phyloP scores from a whole-genome alignment of 2,113 vertebrate genomes.

The Clarias gariepinus region DNA sequence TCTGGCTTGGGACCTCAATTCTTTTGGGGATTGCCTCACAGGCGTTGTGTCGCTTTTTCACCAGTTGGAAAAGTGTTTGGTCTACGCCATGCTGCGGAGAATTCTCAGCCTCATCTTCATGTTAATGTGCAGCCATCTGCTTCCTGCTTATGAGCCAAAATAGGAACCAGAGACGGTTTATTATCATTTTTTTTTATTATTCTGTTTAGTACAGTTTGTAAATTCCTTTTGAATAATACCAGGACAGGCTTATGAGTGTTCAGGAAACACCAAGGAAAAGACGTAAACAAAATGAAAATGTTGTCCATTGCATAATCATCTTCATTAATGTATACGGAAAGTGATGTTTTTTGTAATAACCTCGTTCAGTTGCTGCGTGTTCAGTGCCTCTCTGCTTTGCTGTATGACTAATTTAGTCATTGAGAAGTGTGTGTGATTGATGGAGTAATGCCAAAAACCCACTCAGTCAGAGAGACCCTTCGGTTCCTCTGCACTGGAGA shows the following conservation, averaged over 20 bases:
- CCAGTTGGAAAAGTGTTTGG: conserved; percentile 11
- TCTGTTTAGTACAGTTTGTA: neutral
- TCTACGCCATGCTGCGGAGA: neutral
- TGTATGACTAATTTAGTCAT: neutral
- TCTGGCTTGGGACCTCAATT: neutral
- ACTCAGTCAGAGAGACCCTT: neutral
- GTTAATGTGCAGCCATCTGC: conserved; percentile 20
- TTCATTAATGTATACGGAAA: neutral
- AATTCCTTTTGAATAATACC: neutral
- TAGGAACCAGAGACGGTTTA: neutral
- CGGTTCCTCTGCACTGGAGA: neutral
- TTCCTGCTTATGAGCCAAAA: conserved; percentile 3
- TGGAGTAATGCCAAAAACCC: neutral
- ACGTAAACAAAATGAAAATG: neutral
- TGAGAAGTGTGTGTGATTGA: neutral
- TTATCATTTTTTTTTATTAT: neutral
- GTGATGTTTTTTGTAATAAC: neutral
- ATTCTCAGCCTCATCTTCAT: conserved; percentile 19
- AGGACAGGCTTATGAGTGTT: neutral
- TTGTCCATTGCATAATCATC: neutral
- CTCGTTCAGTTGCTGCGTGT: neutral
- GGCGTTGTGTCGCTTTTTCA: neutral
- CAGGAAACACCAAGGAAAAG: neutral
- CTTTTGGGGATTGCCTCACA: neutral
- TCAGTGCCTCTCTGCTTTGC: neutral